Conservation (phyloP, 2,113 vertebrate species). For the Terrapene triunguis region DNA sequence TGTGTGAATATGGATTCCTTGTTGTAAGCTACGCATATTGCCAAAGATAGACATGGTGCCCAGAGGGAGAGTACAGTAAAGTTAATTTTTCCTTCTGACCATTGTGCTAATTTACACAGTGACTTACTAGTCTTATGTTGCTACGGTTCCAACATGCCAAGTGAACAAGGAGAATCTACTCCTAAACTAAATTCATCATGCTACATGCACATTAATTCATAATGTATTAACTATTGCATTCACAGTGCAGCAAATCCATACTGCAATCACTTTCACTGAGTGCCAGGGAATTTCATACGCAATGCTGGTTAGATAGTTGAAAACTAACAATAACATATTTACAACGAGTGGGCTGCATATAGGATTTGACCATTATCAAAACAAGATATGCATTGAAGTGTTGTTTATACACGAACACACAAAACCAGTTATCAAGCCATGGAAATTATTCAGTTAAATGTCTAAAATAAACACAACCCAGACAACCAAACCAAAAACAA, state of each 20-base stretch:
- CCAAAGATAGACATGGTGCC: not conserved
- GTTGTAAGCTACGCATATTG: not conserved
- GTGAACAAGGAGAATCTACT: slow-evolving; percentile 35
- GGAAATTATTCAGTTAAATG: slow-evolving; percentile 57
- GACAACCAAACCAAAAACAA: slow-evolving; percentile 59
- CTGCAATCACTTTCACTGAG: slow-evolving; percentile 32
- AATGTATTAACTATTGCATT: slow-evolving; percentile 22
- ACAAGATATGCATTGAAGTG: slow-evolving; percentile 74
- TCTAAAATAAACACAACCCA: slow-evolving; percentile 25
- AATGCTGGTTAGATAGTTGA: slow-evolving; percentile 37
- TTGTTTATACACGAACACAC: slow-evolving; percentile 77
- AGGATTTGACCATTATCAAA: slow-evolving; percentile 79
- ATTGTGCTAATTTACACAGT: not conserved
- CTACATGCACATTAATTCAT: slow-evolving; percentile 42
- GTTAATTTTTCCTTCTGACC: slow-evolving; percentile 21
- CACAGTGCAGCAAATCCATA: slow-evolving; percentile 15
- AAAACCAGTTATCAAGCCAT: slow-evolving; percentile 75
- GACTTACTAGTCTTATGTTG: slow-evolving; percentile 21
- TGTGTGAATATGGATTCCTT: not conserved
- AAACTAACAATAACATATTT: slow-evolving; percentile 83
- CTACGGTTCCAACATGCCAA: slow-evolving; percentile 41
- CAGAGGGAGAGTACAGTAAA: not conserved
- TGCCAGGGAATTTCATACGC: slow-evolving; percentile 34
- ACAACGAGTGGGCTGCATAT: slow-evolving; percentile 83
- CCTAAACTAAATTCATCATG: slow-evolving; percentile 8